Base-by-base conservation (phyloP, 1,140 invertebrate species). In the Drosophila jambulina region DNA sequence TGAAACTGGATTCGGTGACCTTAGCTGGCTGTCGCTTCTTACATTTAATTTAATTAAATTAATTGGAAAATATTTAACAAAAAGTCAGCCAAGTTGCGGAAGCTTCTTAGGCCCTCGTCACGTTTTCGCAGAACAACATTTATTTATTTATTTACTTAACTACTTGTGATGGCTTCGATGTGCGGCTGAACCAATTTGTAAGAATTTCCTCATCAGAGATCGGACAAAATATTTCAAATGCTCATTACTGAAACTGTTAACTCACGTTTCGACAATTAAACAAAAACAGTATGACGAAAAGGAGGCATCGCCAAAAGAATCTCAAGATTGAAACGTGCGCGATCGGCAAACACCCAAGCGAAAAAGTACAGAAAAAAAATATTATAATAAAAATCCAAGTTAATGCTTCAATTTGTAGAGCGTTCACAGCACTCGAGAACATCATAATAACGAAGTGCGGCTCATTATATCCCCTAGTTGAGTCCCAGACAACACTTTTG, bases 261-360 rank as follows among this genome's bases (percentile, higher is more conserved):
- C 70, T 90, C 85, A 90, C 85, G 85, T 80, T 90, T 81, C 71
- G 34, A 63, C 86, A 90, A 90, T 90, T 85, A 90, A 65, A 76
- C 32, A 75, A 57, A 75, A 64, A 29, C 19, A 53, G 45, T 21
- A 45, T 40, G 38, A 45, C 54, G 57, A 54, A 62, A 58, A 49
- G 71, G 46, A 64, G 61, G 53, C 60, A 76, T 75, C 38, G n/a
- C 60, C 74, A 65, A 67, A 77, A 77, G 75, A 75, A 78, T 90
- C 85, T 88, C 75, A 75, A 90, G 74, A 27, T 29, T 65, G 59
- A 88, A 88, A 81, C 84, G 84, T 88, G 85, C 62, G 46, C 56
- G 69, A 48, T 64, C 53, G 69, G 80, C 80, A 78, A 83, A 88
- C 70, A 87, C 80, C 85, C 67, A 90, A 36, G 21, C 53, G 5